Evolutionary conservation across 2,113 vertebrate genomes (phyloP).

Genomic region (Oncorhynchus clarkii): DNA sequence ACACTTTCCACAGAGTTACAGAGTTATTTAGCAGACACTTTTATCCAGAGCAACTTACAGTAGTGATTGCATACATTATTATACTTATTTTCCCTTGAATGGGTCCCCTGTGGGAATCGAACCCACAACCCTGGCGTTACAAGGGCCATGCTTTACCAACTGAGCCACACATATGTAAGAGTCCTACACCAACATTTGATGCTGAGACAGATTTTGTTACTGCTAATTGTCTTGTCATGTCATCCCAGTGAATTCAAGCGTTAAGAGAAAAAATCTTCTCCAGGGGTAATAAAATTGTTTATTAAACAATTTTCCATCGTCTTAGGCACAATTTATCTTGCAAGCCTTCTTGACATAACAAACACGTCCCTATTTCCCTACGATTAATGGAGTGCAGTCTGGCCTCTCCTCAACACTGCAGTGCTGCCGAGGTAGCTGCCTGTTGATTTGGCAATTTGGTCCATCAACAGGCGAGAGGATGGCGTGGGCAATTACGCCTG

Average conservation of each 20-base stretch:
- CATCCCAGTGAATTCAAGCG: background rate
- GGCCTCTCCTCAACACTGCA: background rate
- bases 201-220: background rate
- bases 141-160: too few relatives aligned
- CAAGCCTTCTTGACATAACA: background rate
- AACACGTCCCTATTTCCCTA: conserved; percentile 2
- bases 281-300: background rate
- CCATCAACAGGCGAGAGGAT: conserved; percentile 8
- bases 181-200: too few relatives aligned
- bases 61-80: too few relatives aligned
- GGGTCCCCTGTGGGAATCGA: too few relatives aligned
- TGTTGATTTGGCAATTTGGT: conserved; percentile 11
- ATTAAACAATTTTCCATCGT: conserved; percentile 8
- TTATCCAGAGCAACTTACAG: too few relatives aligned
- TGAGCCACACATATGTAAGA: too few relatives aligned
- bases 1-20: background rate
- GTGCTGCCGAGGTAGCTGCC: background rate
- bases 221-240: conserved; percentile 7
- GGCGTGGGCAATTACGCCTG: background rate
- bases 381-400: conserved; percentile 2
- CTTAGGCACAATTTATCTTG: conserved; percentile 6
- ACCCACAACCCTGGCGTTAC: too few relatives aligned
- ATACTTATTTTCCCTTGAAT: too few relatives aligned
- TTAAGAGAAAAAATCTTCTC: background rate
- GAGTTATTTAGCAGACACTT: background rate